Evolutionary conservation across 2,113 vertebrate genomes (phyloP), one percentile per base, ranked within the genome.

Genomic region (Peromyscus leucopus): DNA sequence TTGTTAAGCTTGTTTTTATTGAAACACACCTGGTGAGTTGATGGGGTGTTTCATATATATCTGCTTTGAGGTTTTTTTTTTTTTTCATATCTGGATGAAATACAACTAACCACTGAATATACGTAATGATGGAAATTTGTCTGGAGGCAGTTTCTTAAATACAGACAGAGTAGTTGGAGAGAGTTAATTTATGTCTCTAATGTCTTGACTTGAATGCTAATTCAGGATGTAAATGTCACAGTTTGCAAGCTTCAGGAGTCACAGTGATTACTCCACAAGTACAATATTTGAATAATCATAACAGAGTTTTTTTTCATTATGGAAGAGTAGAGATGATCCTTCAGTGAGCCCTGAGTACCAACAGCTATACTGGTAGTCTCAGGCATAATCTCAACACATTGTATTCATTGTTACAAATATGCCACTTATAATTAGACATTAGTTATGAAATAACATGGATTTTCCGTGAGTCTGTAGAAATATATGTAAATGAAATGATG

Each of bases 221-320:
- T 93, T 95, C n/a, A 57, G 78, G 71, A 95, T 94, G 59, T 94
- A 96, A 96, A 97, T 96, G 80, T 97, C 79, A 91, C 71, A 96
- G 87, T 91, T 93, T 93, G 63, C 63, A 48, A 89, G 76, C 84
- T 92, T 93, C 75, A 75, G 92, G 90, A 87, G 55, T 95, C 95
- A 96, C 28, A 90, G 79, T 78, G 94, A 93, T 97, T 97, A 80
- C 91, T 94, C 71, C 39, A 26, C 65, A 79, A 93, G 90, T 85
- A 94, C 83, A 90, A 55, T 96, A 94, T 96, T 97, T 96, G 69
- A 96, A 95, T 97, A 91, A 96, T 93, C 91, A 90, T 91, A 93
- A 83, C 22, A 80, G 65, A 36, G 8, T 69, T 78, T 87, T 80
- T 89, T 93, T 96, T 93, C 82, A 96, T 92, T 95, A 61, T 89